Evolutionary conservation across 2,888 invertebrate species (phyloP).

Genomic region (Trichopoda pennipes): DNA sequence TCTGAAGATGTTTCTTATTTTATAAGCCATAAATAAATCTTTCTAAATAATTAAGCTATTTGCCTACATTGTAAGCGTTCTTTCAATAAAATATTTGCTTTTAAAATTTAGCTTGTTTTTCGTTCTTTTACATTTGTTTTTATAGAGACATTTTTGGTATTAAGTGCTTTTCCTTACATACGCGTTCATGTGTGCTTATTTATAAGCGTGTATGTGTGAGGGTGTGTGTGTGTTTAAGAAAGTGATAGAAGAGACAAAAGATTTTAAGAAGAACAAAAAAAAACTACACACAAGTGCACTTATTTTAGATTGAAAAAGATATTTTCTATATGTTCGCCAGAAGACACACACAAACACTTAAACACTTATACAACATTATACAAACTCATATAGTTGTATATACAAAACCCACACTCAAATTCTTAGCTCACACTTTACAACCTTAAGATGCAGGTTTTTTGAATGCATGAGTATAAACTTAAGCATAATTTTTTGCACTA

Average conservation of each 20-base stretch:
- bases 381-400: background rate
- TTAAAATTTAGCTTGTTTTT: slow-evolving; percentile 12
- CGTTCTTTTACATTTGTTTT: background rate
- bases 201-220: background rate
- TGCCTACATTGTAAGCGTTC: slow-evolving; percentile 22
- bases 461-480: background rate
- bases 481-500: background rate
- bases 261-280: slow-evolving; percentile 24
- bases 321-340: slow-evolving; percentile 6
- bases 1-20: slow-evolving; percentile 18
- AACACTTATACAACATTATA: background rate
- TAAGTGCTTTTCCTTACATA: background rate
- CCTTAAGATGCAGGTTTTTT: slow-evolving; percentile 3
- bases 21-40: slow-evolving; percentile 14
- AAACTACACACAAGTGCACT: slow-evolving; percentile 42
- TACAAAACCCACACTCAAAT: background rate
- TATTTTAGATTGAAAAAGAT: slow-evolving; percentile 44
- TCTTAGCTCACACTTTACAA: background rate
- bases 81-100: slow-evolving; percentile 29
- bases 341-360: slow-evolving; percentile 6
- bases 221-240: background rate
- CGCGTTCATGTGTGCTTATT: background rate
- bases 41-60: slow-evolving; percentile 10
- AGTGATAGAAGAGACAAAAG: slow-evolving; percentile 17
- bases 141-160: slow-evolving; percentile 2